phyloP scores from a whole-genome alignment of 2,113 vertebrate species.

The Bos indicus region DNA sequence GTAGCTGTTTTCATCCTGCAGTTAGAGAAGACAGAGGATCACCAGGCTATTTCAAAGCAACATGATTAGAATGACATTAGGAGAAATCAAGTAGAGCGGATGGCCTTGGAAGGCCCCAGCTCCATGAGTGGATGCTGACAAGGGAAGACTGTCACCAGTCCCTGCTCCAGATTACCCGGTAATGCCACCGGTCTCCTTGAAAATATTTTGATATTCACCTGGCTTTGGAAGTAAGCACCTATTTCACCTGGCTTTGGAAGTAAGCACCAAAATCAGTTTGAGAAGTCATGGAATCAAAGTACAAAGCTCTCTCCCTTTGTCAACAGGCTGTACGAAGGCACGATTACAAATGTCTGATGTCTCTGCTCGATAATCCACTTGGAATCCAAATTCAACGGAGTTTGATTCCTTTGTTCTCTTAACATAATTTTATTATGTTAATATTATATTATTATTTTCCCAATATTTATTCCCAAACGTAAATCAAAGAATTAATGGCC shows the following conservation, averaged over 20 bases:
- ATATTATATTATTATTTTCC: not conserved
- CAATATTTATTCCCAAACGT: not conserved
- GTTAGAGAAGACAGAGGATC: not conserved
- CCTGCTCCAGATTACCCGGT: not conserved
- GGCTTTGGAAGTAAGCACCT: not conserved
- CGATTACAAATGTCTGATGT: not conserved
- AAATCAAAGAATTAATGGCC: slow-evolving; percentile 19
- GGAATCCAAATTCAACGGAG: slow-evolving; percentile 1
- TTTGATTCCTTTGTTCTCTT: not conserved
- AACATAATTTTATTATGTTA: not conserved
- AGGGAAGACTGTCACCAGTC: not conserved
- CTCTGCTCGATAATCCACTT: not conserved
- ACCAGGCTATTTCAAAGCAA: not conserved
- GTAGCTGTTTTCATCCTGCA: not conserved
- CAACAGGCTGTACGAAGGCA: not conserved
- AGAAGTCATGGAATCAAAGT: not conserved
- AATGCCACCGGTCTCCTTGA: not conserved
- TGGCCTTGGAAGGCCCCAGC: not conserved
- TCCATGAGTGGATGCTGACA: rapidly evolving
- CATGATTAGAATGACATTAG: not conserved
- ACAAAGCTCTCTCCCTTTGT: not conserved
- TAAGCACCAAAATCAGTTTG: not conserved
- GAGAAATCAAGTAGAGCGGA: not conserved
- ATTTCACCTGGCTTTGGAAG: not conserved
- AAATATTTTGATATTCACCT: not conserved